Evolutionary conservation across 2,113 vertebrate genomes (phyloP).

Genomic region (Cinclus cinclus): DNA sequence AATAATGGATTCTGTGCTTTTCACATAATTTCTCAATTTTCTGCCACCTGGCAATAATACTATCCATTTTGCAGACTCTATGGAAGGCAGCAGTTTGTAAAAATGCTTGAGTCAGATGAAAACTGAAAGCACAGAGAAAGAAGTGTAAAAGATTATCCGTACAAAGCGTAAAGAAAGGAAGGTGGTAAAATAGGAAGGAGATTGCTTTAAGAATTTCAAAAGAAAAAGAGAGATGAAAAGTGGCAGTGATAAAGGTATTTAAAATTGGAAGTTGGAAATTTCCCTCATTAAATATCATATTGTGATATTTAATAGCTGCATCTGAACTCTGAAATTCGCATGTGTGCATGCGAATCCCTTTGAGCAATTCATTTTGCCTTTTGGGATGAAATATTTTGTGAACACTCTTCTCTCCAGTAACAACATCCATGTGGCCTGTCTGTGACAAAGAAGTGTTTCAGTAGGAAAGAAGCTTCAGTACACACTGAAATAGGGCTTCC

Average conservation of each 20-base stretch:
- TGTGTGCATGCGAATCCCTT: neutral
- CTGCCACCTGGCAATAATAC: neutral
- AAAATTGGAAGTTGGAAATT: neutral
- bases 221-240: neutral
- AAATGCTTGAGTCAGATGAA: neutral
- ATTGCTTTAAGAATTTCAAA: neutral
- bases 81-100: neutral
- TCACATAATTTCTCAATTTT: neutral
- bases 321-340: neutral
- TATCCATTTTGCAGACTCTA: neutral
- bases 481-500: neutral
- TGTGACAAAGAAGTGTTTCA: neutral
- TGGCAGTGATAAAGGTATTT: neutral
- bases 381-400: neutral
- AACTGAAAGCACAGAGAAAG: neutral
- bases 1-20: neutral
- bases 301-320: neutral
- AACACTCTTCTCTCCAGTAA: neutral
- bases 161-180: neutral
- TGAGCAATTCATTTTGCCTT: neutral
- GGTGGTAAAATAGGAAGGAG: neutral
- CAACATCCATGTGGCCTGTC: rapidly evolving
- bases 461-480: neutral
- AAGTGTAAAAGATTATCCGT: neutral
- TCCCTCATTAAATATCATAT: neutral